Conservation (phyloP, 2,113 vertebrate genomes). For the Phocoena sinus region DNA sequence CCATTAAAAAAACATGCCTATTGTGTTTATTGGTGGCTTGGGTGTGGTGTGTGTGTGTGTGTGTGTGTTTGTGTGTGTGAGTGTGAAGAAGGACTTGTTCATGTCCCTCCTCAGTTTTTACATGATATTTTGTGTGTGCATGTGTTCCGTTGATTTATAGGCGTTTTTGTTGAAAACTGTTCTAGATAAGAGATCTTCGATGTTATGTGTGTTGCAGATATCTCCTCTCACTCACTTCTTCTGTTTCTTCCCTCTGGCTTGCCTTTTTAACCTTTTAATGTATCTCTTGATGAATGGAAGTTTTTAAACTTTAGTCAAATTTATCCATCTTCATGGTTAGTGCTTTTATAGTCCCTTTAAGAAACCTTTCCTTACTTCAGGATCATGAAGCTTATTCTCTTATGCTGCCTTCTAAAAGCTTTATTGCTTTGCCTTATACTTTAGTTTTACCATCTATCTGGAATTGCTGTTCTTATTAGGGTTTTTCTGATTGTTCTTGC, state of each 20-base stretch:
- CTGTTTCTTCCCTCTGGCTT: neutral
- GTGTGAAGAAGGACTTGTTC: neutral
- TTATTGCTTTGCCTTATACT: neutral
- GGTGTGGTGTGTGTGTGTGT: neutral
- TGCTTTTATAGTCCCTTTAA: neutral
- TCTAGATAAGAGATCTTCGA: neutral
- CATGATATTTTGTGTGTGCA: neutral
- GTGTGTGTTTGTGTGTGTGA: neutral
- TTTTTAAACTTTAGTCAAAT: neutral
- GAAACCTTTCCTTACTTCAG: neutral
- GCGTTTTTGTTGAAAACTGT: neutral
- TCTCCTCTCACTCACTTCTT: neutral
- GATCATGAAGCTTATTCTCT: neutral
- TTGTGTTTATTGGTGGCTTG: neutral
- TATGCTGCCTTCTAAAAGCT: neutral
- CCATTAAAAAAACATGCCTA: neutral
- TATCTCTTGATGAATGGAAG: neutral
- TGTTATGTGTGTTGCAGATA: neutral
- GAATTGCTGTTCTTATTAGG: neutral
- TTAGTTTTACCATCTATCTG: neutral
- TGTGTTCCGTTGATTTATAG: neutral
- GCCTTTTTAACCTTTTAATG: neutral
- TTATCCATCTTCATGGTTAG: neutral
- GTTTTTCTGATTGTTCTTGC: neutral
- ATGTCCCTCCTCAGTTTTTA: neutral